A percentile compares a stretch with the other conserved stretches of the same genome.
phyloP scores from a whole-genome alignment of 2,797 vertebrate species.

The Benthosema pterotum region DNA sequence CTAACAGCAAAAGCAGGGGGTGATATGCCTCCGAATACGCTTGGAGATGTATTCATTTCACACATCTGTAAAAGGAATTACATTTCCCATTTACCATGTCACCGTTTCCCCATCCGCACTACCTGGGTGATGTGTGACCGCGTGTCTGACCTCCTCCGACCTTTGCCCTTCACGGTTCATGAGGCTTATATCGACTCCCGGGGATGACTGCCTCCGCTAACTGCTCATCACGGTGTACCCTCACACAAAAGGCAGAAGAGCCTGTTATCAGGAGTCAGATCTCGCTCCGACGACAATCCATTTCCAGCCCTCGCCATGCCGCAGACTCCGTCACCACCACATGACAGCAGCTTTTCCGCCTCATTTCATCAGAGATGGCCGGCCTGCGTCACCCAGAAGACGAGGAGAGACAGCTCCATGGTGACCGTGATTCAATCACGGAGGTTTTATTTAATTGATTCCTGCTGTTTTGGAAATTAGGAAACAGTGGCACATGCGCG shows the following conservation, averaged over 20 bases:
- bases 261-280: constrained; percentile 73
- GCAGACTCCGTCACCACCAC: constrained; percentile 51
- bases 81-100: constrained; percentile 33
- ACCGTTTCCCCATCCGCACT: constrained; percentile 33
- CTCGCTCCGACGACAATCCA: constrained; percentile 66
- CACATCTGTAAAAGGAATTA: constrained; percentile 13
- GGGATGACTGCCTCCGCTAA: constrained; percentile 69
- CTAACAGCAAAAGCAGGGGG: constrained; percentile 4
- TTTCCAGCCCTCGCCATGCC: constrained; percentile 44
- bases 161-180: constrained; percentile 68
- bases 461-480: constrained; percentile 48
- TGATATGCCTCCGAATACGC: constrained; percentile 12
- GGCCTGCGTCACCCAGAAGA: constrained; percentile 31
- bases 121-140: constrained; percentile 15
- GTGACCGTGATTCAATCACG: constrained; percentile 61
- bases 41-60: constrained; percentile 29
- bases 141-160: constrained; percentile 54
- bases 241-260: constrained; percentile 56
- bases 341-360: constrained; percentile 73
- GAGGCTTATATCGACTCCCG: constrained; percentile 58
- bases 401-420: constrained; percentile 25
- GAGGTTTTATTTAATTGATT: constrained; percentile 60
- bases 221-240: constrained; percentile 60
- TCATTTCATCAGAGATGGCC: constrained; percentile 70
- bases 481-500: constrained; percentile 38